Evolutionary conservation across 2,797 vertebrate species (phyloP), one percentile per base, ranked within the genome.

Genomic region (Liparis tanakae): DNA sequence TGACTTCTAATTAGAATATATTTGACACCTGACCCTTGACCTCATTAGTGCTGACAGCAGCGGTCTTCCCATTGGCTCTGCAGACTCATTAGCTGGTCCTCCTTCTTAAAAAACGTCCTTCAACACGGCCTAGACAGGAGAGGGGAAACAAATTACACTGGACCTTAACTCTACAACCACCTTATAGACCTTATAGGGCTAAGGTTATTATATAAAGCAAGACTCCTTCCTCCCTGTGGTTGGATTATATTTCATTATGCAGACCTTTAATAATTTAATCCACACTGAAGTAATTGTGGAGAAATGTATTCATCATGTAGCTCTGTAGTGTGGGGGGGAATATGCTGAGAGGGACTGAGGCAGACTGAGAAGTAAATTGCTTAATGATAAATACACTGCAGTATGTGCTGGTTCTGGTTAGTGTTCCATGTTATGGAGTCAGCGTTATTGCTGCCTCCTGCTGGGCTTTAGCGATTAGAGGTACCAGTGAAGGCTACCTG

Each of bases 351-450:
- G 54, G 12, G 50, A 5, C 1, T 65, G 51, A 54, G 22, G 51
- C 17, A 67, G 65, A 69, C 64, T 82, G 39, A 74, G 74, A 79
- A 76, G 66, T 69, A 41, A 76, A 81, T 62, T 56, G 37, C 34
- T 48, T 60, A 30, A 65, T 65, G 53, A 15, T 66, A 43, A 80
- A 56, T 46, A 63, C 87, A 71, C 36, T 51, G 67, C 25, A 50
- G 50, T n/a, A n/a, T 13, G 34, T 54, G 70, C 78, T 88, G 79
- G 64, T 74, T 83, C 66, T 70, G 76, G 69, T 85, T 88, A 76
- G 69, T 14, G 67, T 63, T 80, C 59, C 59, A 20, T 82, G 68
- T 74, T 69, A 65, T 33, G 55, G 41, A 80, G 60, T 82, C 62
- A 15, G 34, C 79, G 72, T 85, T 74, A 51, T 80, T 73, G 53